Evolutionary conservation across 2,797 vertebrate species (phyloP), one percentile per base, ranked within the genome.

Genomic region (Eulemur albifrons): DNA sequence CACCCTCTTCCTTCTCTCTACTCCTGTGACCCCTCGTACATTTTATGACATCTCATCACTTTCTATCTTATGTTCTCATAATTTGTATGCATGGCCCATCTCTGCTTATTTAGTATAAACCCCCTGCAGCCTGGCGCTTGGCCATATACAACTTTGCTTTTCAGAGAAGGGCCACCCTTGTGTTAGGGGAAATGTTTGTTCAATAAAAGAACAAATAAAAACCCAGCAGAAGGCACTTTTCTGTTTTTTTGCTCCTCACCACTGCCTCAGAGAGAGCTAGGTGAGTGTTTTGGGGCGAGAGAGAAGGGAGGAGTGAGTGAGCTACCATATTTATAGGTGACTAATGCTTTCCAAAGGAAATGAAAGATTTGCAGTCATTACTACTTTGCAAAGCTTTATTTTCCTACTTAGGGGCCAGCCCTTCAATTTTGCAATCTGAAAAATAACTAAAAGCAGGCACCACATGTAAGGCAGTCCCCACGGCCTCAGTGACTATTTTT

Each of bases 311-410:
- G 83, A 84, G 11, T 52, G 52, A 88, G 32, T 0, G 27, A 80
- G 38, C 30, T 40, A 61, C 52, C 45, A 20, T 77, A 73, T 75
- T 95, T 93, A 30, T 23, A 80, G 79, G 92, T 93, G 94, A 97
- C 88, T 93, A 93, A 97, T 61, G 88, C 72, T 85, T 96, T 97
- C 87, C 94, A 83, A 90, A 96, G 96, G 96, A 97, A 97, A 91
- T 59, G 93, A 92, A 93, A 91, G 93, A 65, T 70, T 92, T 96
- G 50, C 17, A 93, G 59, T 90, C 84, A 90, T 84, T 63, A 52
- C 90, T 92, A 35, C 76, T 95, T 79, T 79, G 72, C 57, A 57
- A 77, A 94, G 72, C 63, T 96, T 90, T 75, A 73, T 92, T 96
- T 97, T 85, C 73, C 94, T 77, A 84, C 92, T 95, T 72, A 11